Evolutionary conservation across 2,797 vertebrate species (phyloP), one percentile per base, ranked within the genome.

Genomic region (Chelon labrosus): DNA sequence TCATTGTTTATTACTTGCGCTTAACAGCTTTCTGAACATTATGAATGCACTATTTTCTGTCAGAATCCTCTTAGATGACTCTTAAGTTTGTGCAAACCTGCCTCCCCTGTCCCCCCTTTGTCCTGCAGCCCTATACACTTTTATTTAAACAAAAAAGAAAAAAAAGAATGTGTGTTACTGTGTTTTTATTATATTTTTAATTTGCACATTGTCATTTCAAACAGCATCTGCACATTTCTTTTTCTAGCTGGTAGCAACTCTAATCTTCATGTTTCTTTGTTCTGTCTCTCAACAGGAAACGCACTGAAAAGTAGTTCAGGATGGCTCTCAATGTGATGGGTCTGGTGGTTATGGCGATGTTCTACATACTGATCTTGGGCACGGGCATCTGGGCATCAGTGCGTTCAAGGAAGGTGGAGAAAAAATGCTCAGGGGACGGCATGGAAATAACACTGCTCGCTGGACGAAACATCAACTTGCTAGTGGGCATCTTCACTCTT

Each of bases 381-480:
- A 94, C 87, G 9, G 95, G 96, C 60, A 93, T 96, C 60, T 96
- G 95, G 95, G 95, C 95, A 1, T 94, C 95, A 25, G 79, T 92
- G 91, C 95, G 94, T 76, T 94, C 94, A 81, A 96, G 82, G 75
- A 95, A 54, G 59, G 83, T 89, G 37, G 93, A 95, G 75, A 93
- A 89, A 53, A 94, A 91, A 46, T 92, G 83, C 47, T 17, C 51
- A 0, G 93, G 90, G 38, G 93, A 94, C 0, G 67, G 90, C 67
- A 94, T 91, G 72, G 96, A 96, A 89, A 92, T 96, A 56, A 94
- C 94, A 3, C 93, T 96, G 2, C 88, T 96, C 61, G 96, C 95
- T 9, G 93, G 94, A 42, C 92, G 94, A 37, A 95, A 93, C 51
- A 93, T 96, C 74, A 95, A 91, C 77, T 68, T 94, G 73, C 89